These are phyloP conservation scores for Crambe crambe DNA, from an alignment of 37 sponge, comb jelly and placozoan genomes.

Conservation along the genomic window DNA sequence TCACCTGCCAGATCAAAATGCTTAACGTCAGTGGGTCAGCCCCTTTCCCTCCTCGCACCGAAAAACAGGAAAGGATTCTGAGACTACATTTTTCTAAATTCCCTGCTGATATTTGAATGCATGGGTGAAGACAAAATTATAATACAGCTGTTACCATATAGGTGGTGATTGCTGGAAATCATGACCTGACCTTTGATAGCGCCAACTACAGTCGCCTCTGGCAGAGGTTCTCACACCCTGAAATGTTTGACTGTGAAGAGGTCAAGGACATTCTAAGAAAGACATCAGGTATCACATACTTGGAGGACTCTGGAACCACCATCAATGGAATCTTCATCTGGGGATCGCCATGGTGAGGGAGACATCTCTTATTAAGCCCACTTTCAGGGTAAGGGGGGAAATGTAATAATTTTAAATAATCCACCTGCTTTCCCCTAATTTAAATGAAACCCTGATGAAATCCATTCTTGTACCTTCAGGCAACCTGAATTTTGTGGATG, in stretches of 20 bases:
- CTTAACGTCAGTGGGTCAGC: no score
- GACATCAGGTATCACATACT: constrained; percentile 67
- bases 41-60: no score
- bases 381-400: no score
- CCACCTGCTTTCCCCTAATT: background rate
- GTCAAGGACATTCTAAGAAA: constrained; percentile 24
- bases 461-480: constrained; percentile 36
- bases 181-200: constrained; percentile 84
- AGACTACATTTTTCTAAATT: no score
- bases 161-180: constrained; percentile 93
- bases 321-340: constrained; percentile 88
- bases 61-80: no score
- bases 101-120: no score
- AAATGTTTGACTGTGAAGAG: constrained; percentile 37
- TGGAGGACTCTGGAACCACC: constrained; percentile 78
- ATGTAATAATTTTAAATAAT: background rate
- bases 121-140: no score
- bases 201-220: constrained; percentile 50
- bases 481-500: constrained; percentile 90
- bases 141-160: no score
- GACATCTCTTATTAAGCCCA: background rate
- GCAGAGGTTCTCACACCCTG: constrained; percentile 34
- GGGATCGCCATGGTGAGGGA: constrained; percentile 92
- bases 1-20: no score
- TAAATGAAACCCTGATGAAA: background rate